Conservation (phyloP, 1,140 invertebrate genomes). For the Leptinotarsa texana region DNA sequence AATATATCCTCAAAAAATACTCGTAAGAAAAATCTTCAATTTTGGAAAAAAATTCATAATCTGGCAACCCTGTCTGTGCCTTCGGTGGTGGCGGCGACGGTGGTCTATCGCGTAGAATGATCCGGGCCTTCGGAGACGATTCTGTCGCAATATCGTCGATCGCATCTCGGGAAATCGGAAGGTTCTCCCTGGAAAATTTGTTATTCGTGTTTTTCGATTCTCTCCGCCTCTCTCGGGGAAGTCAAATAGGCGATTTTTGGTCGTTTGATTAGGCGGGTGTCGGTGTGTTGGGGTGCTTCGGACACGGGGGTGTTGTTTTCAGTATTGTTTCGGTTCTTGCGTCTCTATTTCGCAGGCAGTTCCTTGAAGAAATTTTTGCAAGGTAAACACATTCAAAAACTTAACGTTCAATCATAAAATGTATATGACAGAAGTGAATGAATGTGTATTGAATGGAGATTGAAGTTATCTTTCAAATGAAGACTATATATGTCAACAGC, state of each 20-base stretch:
- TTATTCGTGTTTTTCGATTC: neutral
- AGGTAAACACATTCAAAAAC: neutral
- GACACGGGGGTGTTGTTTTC: conserved; percentile 7
- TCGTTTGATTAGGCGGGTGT: no score
- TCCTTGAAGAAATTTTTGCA: neutral
- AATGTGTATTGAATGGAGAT: no score
- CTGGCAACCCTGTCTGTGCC: no score
- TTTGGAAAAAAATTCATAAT: no score
- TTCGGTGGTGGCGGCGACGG: no score
- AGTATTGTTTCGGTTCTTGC: neutral
- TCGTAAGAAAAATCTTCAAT: no score
- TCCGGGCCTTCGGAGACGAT: neutral
- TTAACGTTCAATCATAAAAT: no score
- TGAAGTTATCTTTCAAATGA: no score
- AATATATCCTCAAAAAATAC: neutral
- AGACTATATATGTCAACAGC: no score
- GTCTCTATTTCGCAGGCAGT: neutral
- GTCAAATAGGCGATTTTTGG: no score
- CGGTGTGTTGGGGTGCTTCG: neutral
- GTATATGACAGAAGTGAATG: no score
- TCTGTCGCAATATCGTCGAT: conserved; percentile 8
- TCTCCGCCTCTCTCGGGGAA: neutral
- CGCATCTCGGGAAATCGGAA: conserved; percentile 6
- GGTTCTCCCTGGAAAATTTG: neutral
- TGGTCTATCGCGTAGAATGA: neutral